These are phyloP conservation scores for Hemithea aestivaria DNA, from an alignment of 2,888 invertebrate genomes.

Conservation along the genomic window DNA sequence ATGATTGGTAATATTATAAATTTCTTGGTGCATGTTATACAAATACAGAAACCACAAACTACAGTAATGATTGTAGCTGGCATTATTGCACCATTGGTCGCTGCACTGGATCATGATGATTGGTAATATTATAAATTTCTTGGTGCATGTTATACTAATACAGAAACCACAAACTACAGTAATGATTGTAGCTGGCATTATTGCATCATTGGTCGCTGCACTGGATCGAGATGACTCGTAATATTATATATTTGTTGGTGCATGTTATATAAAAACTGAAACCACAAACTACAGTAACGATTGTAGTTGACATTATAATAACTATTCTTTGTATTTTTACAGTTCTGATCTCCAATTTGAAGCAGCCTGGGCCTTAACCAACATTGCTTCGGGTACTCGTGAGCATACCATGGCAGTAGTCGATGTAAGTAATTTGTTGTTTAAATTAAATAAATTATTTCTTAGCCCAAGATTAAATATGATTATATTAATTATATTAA, in stretches of 20 bases:
- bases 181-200: constrained; percentile 90
- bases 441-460: too few species aligned
- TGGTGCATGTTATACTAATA: constrained; percentile 87
- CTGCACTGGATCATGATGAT: background rate
- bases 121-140: background rate
- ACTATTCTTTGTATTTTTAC: constrained; percentile 22
- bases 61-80: background rate
- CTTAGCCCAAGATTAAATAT: too few species aligned
- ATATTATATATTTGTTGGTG: constrained; percentile 25
- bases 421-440: constrained; percentile 63
- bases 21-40: background rate
- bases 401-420: constrained; percentile 94
- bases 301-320: background rate
- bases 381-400: constrained; percentile 96
- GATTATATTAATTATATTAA: too few species aligned
- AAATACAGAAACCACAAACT: background rate
- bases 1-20: constrained; percentile 82
- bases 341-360: constrained; percentile 93
- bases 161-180: constrained; percentile 92
- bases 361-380: constrained; percentile 98
- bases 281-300: background rate
- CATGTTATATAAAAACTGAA: background rate
- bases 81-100: background rate
- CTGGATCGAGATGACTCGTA: constrained; percentile 86
- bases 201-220: constrained; percentile 89